Base-by-base conservation (phyloP, 2,888 invertebrate species). In the Dione vanillae region DNA sequence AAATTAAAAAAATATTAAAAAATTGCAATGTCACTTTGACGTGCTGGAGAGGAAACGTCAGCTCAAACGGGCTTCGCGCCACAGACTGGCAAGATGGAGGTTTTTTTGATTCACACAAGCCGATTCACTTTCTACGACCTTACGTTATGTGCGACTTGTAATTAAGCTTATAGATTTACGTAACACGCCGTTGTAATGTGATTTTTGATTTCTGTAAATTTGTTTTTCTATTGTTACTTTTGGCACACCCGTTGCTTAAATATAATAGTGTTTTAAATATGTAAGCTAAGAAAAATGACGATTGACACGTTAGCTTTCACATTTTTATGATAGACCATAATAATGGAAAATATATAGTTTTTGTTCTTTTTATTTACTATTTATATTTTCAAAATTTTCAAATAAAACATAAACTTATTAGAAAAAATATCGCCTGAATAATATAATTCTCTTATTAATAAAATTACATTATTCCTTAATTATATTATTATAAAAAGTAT, bases 101-200 rank as follows among this genome's bases (percentile, higher is more conserved):
- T 77, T 87, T 92, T 91, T 91, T 93, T 92, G 88, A 91, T 92
- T 93, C 92, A 92, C 92, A 92, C 91, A 86, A 90, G 91, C 86
- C 92, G 87, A 91, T 92, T 93, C 92, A 93, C 92, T 93, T 93
- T 93, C 92, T 93, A 93, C 92, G 92, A 92, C 92, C 92, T 93
- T 92, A 93, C 87, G 86, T 87, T 89, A 89, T 90, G 87, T 91
- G 89, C 86, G 89, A 87, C 89, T 89, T 84, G 86, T 91, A 92
- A 93, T 92, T 92, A 92, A 89, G 86, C 87, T 88, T 90, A 88
- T 47, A 69, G 82, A 80, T 90, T 92, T 92, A 92, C 92, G 92
- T 92, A 93, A 93, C 82, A 76, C 77, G 78, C 75, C 87, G 87
- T 89, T 90, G 90, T 90, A 90, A 91, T 89, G 79, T 83, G 81